phyloP scores from a whole-genome alignment of 2,113 vertebrate genomes.

The Myiozetetes cayanensis region DNA sequence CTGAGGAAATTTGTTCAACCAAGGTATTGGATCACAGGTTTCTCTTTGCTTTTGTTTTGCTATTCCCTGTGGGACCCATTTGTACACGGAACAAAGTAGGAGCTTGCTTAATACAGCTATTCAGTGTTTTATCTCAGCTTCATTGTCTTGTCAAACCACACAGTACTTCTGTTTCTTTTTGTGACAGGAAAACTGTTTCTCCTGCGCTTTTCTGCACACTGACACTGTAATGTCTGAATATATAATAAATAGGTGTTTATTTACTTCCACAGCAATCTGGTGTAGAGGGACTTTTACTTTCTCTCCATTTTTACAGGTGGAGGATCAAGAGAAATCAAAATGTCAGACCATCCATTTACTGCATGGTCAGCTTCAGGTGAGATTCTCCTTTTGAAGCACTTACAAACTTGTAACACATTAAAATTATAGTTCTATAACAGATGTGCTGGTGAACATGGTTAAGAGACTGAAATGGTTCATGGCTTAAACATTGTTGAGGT shows the following conservation, averaged over 20 bases:
- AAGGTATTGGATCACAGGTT: not conserved
- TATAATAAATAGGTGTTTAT: not conserved
- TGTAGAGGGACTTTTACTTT: not conserved
- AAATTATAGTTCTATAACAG: not conserved
- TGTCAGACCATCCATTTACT: not conserved
- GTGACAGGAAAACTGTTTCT: not conserved
- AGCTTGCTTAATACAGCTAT: not conserved
- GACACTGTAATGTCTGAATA: not conserved
- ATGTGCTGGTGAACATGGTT: not conserved
- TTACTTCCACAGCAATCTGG: not conserved
- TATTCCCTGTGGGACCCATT: not conserved
- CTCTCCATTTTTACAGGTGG: not conserved
- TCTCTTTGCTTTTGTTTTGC: not conserved
- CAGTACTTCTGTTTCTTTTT: accelerated
- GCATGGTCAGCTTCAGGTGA: not conserved
- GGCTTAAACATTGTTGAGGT: not conserved
- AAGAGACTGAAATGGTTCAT: not conserved
- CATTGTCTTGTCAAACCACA: not conserved
- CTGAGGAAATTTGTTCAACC: not conserved
- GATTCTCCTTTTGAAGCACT: not conserved
- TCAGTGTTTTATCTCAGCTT: not conserved
- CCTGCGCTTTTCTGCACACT: not conserved
- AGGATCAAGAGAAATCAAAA: not conserved
- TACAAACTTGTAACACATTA: not conserved
- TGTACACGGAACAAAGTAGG: not conserved